Evolutionary conservation across 92 coral and sea anemone species (phyloP), one percentile per base, ranked within the genome.

Genomic region (Epizoanthus scotinus): DNA sequence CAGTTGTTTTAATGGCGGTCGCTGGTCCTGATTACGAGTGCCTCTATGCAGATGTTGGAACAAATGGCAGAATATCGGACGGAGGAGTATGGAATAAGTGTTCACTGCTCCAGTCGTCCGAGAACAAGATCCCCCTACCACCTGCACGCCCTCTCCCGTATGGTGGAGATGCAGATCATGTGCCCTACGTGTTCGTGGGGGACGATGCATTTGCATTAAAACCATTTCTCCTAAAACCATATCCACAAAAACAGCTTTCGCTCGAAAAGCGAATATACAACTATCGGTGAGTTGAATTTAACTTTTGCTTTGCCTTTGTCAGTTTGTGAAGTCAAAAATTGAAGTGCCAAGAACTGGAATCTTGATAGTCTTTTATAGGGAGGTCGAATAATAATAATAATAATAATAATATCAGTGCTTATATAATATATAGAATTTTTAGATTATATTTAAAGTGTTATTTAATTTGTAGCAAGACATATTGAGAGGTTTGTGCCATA

Each of bases 131-230:
- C 52, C 44, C 42, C 10, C 65, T 54, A 18, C 67, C 81, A 10
- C 14, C 40, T 2, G 22, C 40, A 17, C 38, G 10, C 20, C 38
- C 62, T 56, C 47, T 72, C 19, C 61, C 79, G 14, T 72, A 34
- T 24, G 79, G 79, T 8, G 22, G 22, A 14, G 50, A 62, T 22
- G 22, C 24, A n/a, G 44, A 36, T 36, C 5, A 40, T 40, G 31
- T 75, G 21, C 81, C 81, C 24, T 75, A 24, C 10, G 67, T 75
- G 3, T 54, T 75, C 54, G 44, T 75, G 42, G 65, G 52, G 18
- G 81, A 75, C 29, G 81, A 75, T 24, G 81, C 81, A 0, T 75
- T 75, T 75, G 81, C 67, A 3, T 19, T 75, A 53, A 52, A 36
- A 49, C 66, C 65, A 3, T 31, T 56, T 57, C 2, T 75, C 18